These are phyloP conservation scores for Echeneis naucrates DNA, from an alignment of 2,797 vertebrate species.

Conservation along the genomic window DNA sequence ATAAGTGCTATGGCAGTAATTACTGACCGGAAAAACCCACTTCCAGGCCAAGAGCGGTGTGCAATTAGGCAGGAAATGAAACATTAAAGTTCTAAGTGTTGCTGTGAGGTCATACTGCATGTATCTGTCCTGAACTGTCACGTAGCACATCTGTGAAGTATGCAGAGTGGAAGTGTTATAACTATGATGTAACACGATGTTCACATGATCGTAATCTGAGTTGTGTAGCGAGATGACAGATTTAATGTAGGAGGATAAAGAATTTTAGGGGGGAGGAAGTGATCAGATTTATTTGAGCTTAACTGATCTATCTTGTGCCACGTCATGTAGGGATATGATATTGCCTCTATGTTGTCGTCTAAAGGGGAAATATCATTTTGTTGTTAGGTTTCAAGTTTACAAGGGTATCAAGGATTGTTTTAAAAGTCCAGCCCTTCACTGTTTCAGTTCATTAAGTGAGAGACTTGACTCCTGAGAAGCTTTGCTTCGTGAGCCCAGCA, in stretches of 20 bases:
- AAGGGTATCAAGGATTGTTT: background rate
- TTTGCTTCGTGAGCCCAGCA: no score
- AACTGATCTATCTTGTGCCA: background rate
- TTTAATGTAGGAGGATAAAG: background rate
- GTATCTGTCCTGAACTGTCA: no score
- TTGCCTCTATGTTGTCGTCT: background rate
- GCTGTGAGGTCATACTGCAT: background rate
- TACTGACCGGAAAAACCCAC: background rate
- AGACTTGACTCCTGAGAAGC: background rate
- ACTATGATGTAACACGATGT: background rate
- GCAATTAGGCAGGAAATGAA: constrained; percentile 29
- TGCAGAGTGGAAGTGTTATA: background rate
- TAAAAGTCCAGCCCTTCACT: background rate
- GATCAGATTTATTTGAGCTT: background rate
- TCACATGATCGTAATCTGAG: background rate
- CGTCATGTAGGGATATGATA: no score
- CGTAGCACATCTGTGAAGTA: background rate
- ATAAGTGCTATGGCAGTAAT: constrained; percentile 3
- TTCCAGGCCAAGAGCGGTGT: background rate
- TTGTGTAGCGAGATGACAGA: background rate
- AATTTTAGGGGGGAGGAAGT: background rate
- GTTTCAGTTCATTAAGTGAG: constrained; percentile 4
- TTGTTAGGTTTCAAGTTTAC: constrained; percentile 21
- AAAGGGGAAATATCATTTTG: background rate
- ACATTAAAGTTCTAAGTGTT: constrained; percentile 4